These are phyloP conservation scores for Drosophila burlai DNA, from an alignment of 1,140 invertebrate genomes.

Conservation along the genomic window DNA sequence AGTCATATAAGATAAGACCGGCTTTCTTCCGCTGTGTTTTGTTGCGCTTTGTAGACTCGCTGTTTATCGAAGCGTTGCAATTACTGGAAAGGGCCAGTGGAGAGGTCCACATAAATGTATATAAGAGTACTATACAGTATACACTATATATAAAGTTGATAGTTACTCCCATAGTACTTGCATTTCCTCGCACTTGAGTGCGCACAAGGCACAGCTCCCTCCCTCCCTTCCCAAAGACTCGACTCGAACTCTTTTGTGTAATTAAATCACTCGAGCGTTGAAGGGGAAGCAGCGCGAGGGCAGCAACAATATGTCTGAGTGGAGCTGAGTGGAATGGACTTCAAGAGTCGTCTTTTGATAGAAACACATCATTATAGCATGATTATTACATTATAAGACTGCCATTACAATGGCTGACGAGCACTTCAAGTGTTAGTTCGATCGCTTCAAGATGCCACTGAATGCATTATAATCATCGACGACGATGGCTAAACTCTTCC, in stretches of 20 bases:
- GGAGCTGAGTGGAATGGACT: constrained; percentile 32
- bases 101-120: constrained; percentile 38
- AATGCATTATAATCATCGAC: constrained; percentile 12
- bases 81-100: constrained; percentile 64
- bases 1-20: constrained; percentile 33
- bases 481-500: not conserved
- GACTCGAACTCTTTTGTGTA: constrained; percentile 56
- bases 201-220: constrained; percentile 46
- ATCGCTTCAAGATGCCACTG: constrained; percentile 14
- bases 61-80: constrained; percentile 81
- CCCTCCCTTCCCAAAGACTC: not conserved
- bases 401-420: constrained; percentile 35
- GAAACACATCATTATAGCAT: constrained; percentile 75
- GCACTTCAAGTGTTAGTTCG: constrained; percentile 55
- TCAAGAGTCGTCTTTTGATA: constrained; percentile 44
- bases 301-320: constrained; percentile 19
- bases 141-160: constrained; percentile 27
- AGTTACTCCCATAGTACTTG: constrained; percentile 45
- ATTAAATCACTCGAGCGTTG: constrained; percentile 81
- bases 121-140: constrained; percentile 11
- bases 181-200: constrained; percentile 81
- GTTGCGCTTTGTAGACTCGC: constrained; percentile 49
- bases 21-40: constrained; percentile 71
- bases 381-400: constrained; percentile 59
- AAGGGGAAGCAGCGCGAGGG: constrained; percentile 27